Base-by-base conservation (phyloP, 1,140 invertebrate genomes). In the Leptinotarsa lineolata region DNA sequence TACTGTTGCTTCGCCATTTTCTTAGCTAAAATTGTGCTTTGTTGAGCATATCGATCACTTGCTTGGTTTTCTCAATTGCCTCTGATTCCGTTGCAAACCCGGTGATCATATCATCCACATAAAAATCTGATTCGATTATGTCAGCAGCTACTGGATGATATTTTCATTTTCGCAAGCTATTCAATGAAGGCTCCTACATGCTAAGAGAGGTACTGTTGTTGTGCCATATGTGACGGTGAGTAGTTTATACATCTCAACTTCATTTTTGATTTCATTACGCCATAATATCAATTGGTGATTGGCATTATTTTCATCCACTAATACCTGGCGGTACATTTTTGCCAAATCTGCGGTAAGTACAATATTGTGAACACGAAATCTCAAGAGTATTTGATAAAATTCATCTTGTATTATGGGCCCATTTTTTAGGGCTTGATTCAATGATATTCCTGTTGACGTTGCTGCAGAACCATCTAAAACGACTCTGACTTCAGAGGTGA, bases 381-480 rank as follows among this genome's bases (percentile, higher is more conserved):
- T 68, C 11, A 81, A 22, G 4, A 84, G 13, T 6, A 82, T 77
- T 2, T 73, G 71, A 24, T 81, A 78, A 30, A 84, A 60, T 60
- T 83, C 76, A 16, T 78, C 68, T 64, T 83, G 82, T 22, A 83
- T 45, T 30, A 72, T 79, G 1, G 82, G 81, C n/a, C 81, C 81
- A 2, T 73, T 60, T 13, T 71, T 24, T 16, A 78, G 65, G 20
- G 64, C 20, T 48, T 81, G 77, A 70, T 82, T 81, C 11, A 82
- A 54, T 3, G 81, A 81, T 16, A 74, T 39, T 3, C 80, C 81
- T n/a, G n/a, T n/a, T n/a, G 6, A 18, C 5, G 21, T 39, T 67
- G 20, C 18, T 0, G 75, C 73, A 0, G 81, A 83, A 0, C 77
- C 81, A 66, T 84, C 83, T 63, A 84, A 84, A 2, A 84, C 83